Evolutionary conservation across 2,888 invertebrate species (phyloP).

Genomic region (Nephrotoma flavescens): DNA sequence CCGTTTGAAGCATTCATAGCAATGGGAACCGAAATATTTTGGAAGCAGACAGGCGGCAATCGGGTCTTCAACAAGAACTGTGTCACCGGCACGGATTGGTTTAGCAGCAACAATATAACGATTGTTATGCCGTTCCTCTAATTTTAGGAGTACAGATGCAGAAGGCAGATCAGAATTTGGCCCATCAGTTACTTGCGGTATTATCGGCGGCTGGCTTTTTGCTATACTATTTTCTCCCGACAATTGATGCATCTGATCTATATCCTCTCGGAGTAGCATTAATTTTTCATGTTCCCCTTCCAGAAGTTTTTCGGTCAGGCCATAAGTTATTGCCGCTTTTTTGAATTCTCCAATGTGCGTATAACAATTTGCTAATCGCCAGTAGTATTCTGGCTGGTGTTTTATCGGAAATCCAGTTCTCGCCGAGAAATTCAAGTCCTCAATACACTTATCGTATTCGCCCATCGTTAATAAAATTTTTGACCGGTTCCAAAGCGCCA

Average conservation of each 20-base stretch:
- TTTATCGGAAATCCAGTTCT: constrained; percentile 45
- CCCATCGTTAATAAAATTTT: constrained; percentile 42
- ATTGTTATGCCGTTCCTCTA: constrained; percentile 44
- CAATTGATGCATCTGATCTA: constrained; percentile 20
- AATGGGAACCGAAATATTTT: constrained; percentile 61
- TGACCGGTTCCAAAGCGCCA: constrained; percentile 52
- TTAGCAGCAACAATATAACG: constrained; percentile 51
- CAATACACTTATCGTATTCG: constrained; percentile 43
- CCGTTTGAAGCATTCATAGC: constrained; percentile 67
- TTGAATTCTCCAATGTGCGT: constrained; percentile 38
- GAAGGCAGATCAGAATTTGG: constrained; percentile 41
- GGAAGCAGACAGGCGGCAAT: constrained; percentile 58
- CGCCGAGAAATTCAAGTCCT: constrained; percentile 50
- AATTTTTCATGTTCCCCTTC: constrained; percentile 33
- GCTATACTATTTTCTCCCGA: constrained; percentile 11
- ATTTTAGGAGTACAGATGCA: constrained; percentile 41
- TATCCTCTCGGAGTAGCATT: constrained; percentile 31
- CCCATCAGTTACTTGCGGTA: constrained; percentile 34
- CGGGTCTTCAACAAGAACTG: constrained; percentile 54
- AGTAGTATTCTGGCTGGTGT: constrained; percentile 49
- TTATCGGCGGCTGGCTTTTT: neutral
- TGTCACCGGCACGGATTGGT: constrained; percentile 46
- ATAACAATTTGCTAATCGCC: constrained; percentile 55
- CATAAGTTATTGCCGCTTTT: constrained; percentile 48
- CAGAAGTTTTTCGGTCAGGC: constrained; percentile 44